These are phyloP conservation scores for Brachionus sp. DNA, from an alignment of 1,140 invertebrate genomes.

Conservation along the genomic window DNA sequence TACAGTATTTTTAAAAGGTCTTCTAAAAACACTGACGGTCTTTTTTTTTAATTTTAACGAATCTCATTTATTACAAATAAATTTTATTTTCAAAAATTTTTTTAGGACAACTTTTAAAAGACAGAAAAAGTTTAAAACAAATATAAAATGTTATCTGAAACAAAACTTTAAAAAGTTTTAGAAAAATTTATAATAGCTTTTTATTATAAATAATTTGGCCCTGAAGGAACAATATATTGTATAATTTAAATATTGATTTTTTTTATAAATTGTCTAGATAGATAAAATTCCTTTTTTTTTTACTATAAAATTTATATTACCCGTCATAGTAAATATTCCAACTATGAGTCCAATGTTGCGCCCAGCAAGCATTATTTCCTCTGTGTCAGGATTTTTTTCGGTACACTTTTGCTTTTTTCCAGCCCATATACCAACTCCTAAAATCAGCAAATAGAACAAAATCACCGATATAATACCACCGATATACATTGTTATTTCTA, in stretches of 20 bases:
- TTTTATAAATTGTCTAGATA: neutral
- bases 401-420: slow-evolving; percentile 69
- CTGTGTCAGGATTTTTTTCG: slow-evolving; percentile 75
- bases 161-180: neutral
- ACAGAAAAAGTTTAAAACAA: too few relatives aligned
- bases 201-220: neutral
- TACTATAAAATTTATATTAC: slow-evolving; percentile 61
- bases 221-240: neutral
- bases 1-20: too few relatives aligned
- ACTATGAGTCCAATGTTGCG: slow-evolving; percentile 90
- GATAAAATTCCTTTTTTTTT: slow-evolving; percentile 43
- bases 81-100: too few relatives aligned
- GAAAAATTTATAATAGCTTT: neutral
- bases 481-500: slow-evolving; percentile 30
- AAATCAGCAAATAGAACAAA: slow-evolving; percentile 85
- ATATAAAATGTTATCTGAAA: too few relatives aligned
- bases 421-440: slow-evolving; percentile 90
- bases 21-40: too few relatives aligned
- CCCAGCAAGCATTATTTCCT: slow-evolving; percentile 94
- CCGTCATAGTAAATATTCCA: slow-evolving; percentile 96
- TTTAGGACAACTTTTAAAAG: too few relatives aligned
- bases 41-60: too few relatives aligned
- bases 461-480: slow-evolving; percentile 84
- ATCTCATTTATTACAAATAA: too few relatives aligned
- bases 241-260: slow-evolving; percentile 7